These are phyloP conservation scores for Drosophila subquinaria DNA, from an alignment of 2,888 invertebrate species.

Conservation along the genomic window DNA sequence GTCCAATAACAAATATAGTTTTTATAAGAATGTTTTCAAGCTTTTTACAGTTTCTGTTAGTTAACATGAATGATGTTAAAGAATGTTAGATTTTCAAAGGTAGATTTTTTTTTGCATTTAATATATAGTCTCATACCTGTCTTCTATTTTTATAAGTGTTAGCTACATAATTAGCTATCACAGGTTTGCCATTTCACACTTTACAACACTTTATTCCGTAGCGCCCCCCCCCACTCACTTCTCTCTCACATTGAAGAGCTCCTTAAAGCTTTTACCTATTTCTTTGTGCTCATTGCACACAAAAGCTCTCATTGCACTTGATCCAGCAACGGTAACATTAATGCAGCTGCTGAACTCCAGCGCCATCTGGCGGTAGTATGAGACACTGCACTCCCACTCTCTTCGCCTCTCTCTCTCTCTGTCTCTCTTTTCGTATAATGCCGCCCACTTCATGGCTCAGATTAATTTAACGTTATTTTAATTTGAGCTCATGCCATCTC, in stretches of 20 bases:
- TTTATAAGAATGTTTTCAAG: too few species aligned
- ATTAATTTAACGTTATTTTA: slow-evolving; percentile 80
- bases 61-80: neutral
- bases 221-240: neutral
- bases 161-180: neutral
- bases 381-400: neutral
- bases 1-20: too few species aligned
- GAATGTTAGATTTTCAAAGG: neutral
- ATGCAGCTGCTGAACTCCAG: slow-evolving; percentile 31
- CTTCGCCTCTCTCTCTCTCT: neutral
- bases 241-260: neutral
- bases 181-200: neutral
- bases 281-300: slow-evolving; percentile 42
- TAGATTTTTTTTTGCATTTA: neutral
- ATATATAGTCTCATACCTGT: too few species aligned
- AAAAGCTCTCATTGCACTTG: slow-evolving; percentile 49
- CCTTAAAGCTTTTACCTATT: slow-evolving; percentile 15
- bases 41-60: neutral
- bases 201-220: slow-evolving; percentile 4
- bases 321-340: slow-evolving; percentile 22
- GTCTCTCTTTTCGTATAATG: slow-evolving; percentile 42
- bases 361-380: slow-evolving; percentile 28
- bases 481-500: slow-evolving; percentile 62
- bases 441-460: slow-evolving; percentile 64
- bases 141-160: neutral